Base-by-base conservation (phyloP, 2,113 vertebrate species). In the Thunnus maccoyii region DNA sequence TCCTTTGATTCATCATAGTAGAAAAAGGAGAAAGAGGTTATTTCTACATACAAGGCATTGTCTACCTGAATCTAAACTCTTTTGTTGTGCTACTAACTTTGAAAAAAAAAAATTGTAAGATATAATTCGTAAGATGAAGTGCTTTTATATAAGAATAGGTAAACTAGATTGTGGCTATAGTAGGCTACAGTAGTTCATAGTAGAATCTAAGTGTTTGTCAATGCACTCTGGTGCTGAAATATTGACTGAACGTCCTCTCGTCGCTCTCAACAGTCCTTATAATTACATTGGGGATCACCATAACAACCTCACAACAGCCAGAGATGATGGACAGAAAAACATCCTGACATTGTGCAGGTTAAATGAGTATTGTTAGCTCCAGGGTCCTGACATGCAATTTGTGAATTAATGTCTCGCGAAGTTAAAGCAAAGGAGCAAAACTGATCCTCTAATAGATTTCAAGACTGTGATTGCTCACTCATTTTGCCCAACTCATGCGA, bases 1-100 rank as follows among this genome's bases (percentile, higher is more conserved):
- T 65, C 52, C 27, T 76, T 84, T 83, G 58, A 85, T 81, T 88
- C 48, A 46, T 83, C 2, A 44, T 84, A 86, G 92, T 94, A 95
- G 89, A 96, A 96, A 94, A 94, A 80, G 68, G 91, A 93, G 86
- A 89, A 92, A 91, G 92, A 94, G 91, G 93, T 94, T 90, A 70
- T 89, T 86, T 90, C 95, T 95, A 96, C 88, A 94, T 91, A 96
- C 94, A 94, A 95, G 94, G 93, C 93, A 90, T 87, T 87, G 32
- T 95, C 95, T 96, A 96, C 95, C 95, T 96, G 95, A 96, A 94
- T 95, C 94, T 95, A 95, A 93, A 94, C 90, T 88, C 86, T 86
- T 90, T 89, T 69, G 78, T 95, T 95, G 95, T 96, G 95, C 95
- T 96, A 75, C 95, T 95, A 91, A 93, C 89, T 93, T 88, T 79